Base-by-base conservation (phyloP, 2,797 vertebrate species). In the Sebastiscus albofasciatus region DNA sequence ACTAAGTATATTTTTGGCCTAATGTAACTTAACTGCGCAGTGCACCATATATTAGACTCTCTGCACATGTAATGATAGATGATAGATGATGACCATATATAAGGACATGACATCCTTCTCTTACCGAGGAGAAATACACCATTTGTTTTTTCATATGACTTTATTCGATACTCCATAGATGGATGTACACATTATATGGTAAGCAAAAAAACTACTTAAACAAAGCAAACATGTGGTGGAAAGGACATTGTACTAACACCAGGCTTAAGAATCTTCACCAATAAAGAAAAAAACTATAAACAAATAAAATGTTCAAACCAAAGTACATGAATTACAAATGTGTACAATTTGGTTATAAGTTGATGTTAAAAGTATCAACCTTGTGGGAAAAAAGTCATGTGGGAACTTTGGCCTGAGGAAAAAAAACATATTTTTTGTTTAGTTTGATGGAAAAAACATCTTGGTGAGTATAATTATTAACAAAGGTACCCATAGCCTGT, bases 261-360 rank as follows among this genome's bases (percentile, higher is more conserved):
- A 93, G 83, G 81, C 78, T 85, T 90, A 91, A 86, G 75, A 93
- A 92, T 94, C 31, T 77, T 92, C 81, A 91, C 81, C 83, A 71
- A 55, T 72, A 49, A 80, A 87, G 84, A 84, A 87, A 87, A 84
- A 87, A 84, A 78, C 56, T 90, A 90, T 95, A 94, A 92, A 91
- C 85, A 96, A 95, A 93, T 95, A 92, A 88, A 73, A 92, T 93
- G 34, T 95, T 91, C 91, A 95, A 93, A 95, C 90, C 89, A 93
- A 95, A 95, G 95, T 94, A 97, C 86, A 95, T 98, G 97, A 97
- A 97, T 97, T 97, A 98, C 93, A 97, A 85, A 92, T 95, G 94
- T 96, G 94, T 97, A 97, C 94, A 97, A 95, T 92, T 95, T 67
- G 77, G 91, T 94, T 92, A 93, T 85, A 92, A 92, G 89, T 84